Conservation (phyloP, 2,888 invertebrate species). For the Cerceris ruficornis region DNA sequence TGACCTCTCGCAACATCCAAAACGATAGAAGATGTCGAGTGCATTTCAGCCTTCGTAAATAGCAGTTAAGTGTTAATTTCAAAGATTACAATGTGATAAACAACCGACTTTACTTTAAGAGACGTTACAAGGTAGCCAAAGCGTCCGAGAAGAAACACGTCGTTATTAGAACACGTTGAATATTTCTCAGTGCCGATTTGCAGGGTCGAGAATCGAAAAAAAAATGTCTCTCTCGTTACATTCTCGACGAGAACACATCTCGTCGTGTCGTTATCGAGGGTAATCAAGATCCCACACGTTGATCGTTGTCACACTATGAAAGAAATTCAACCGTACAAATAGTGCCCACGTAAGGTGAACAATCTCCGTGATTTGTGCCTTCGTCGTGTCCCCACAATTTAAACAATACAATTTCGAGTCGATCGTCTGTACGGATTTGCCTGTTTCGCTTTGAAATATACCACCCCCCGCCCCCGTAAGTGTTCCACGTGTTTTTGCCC, state of each 20-base stretch:
- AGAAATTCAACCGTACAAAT: slow-evolving; percentile 23
- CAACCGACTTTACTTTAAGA: no score
- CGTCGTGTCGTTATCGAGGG: slow-evolving; percentile 28
- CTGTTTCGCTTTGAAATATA: slow-evolving; percentile 19
- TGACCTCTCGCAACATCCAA: not conserved
- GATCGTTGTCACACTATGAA: slow-evolving; percentile 46
- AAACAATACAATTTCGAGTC: slow-evolving; percentile 7
- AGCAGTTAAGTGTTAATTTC: not conserved
- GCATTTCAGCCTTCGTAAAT: not conserved
- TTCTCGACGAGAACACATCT: slow-evolving; percentile 26
- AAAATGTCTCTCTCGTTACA: slow-evolving; percentile 10
- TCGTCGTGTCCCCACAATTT: slow-evolving; percentile 6
- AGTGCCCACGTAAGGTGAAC: slow-evolving; percentile 47
- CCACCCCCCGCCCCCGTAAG: not conserved
- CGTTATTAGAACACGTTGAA: slow-evolving; percentile 27
- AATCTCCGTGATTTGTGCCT: slow-evolving; percentile 31
- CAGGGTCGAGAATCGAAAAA: slow-evolving; percentile 35
- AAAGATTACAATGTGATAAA: no score
- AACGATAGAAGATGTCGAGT: not conserved
- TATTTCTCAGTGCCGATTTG: slow-evolving; percentile 39
- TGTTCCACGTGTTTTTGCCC: slow-evolving; percentile 18
- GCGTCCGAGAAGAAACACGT: slow-evolving; percentile 17
- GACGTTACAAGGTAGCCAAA: slow-evolving; percentile 1
- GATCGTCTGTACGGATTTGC: not conserved
- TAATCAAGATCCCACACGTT: slow-evolving; percentile 28